Evolutionary conservation across 2,888 invertebrate genomes (phyloP), one percentile per base, ranked within the genome.

Genomic region (Scaptomyza reducta): DNA sequence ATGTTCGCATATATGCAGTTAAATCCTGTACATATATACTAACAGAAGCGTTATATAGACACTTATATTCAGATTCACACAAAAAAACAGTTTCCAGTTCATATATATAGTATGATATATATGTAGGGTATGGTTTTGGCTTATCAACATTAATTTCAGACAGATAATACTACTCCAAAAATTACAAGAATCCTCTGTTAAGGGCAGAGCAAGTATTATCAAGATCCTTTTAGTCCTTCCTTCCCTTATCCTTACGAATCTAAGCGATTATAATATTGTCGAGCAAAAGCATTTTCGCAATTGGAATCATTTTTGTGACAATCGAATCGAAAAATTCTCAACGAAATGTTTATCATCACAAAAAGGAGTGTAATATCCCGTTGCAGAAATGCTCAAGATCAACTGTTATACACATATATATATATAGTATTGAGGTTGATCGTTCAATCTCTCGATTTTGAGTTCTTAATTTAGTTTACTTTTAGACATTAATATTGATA

Each of bases 131-230:
- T 10, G 22, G 22, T 22, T 4, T 47, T 18, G 9, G 31, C 31
- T 49, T 33, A 49, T n/a, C 3, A n/a, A 22, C 13, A n/a, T 6
- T 22, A 33, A 49, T 49, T 49, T 33, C 33, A 33, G 31, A 33
- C 13, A 10, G 33, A n/a, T 49, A 6, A 33, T 33, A 33, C 31
- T n/a, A 33, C 49, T 33, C 49, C n/a, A 33, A n/a, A 33, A 22
- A 49, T n/a, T 49, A 49, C 33, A 49, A 33, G 49, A 33, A 22
- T 49, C 49, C 33, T 18, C 31, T 33, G 33, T 49, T 49, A 33
- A 49, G n/a, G 33, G 47, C n/a, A 33, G 47, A 49, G 33, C 47
- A 9, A 49, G n/a, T 49, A 18, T 10, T 33, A 33, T 18, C 18
- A 18, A n/a, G 18, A 22, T 22, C 49, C 10, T 33, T 33, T 31